phyloP scores from a whole-genome alignment of 2,113 vertebrate species.

The Amia ocellicauda region DNA sequence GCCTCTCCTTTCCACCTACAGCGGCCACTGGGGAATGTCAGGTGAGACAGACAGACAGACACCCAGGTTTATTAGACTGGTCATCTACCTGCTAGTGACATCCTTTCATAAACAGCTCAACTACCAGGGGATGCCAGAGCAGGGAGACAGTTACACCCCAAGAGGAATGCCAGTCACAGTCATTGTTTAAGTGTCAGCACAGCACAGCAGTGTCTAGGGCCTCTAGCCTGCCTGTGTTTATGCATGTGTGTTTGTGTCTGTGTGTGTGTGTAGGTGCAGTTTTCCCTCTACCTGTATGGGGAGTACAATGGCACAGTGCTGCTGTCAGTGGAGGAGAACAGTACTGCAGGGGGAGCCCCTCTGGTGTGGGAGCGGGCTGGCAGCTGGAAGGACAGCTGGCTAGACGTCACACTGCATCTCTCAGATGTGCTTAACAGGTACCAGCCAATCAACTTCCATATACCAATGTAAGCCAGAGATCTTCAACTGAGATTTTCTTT shows the following conservation, averaged over 20 bases:
- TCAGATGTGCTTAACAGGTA: constrained; percentile 66
- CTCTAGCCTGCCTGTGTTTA: too few relatives aligned
- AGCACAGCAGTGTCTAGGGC: too few relatives aligned
- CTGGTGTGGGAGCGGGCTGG: constrained; percentile 69
- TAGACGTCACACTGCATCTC: constrained; percentile 68
- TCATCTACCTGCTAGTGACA: too few relatives aligned
- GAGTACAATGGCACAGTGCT: constrained; percentile 75
- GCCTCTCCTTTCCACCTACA: constrained; percentile 60
- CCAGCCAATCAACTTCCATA: background rate
- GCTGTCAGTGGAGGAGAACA: constrained; percentile 65
- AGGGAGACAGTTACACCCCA: too few relatives aligned
- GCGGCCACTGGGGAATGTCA: constrained; percentile 60
- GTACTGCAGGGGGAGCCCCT: constrained; percentile 18
- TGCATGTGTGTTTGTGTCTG: background rate
- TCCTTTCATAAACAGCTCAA: too few relatives aligned
- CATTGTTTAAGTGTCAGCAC: too few relatives aligned
- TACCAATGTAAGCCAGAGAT: background rate
- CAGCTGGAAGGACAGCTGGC: constrained; percentile 70
- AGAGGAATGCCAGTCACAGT: too few relatives aligned
- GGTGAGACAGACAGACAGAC: constrained; percentile 51
- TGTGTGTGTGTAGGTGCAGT: constrained; percentile 63
- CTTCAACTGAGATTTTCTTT: too few relatives aligned
- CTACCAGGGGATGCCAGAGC: too few relatives aligned
- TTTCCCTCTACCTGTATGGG: constrained; percentile 74
- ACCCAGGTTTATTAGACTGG: background rate